Evolutionary conservation across 2,113 vertebrate genomes (phyloP).

Genomic region (Orientallactaga bullata): DNA sequence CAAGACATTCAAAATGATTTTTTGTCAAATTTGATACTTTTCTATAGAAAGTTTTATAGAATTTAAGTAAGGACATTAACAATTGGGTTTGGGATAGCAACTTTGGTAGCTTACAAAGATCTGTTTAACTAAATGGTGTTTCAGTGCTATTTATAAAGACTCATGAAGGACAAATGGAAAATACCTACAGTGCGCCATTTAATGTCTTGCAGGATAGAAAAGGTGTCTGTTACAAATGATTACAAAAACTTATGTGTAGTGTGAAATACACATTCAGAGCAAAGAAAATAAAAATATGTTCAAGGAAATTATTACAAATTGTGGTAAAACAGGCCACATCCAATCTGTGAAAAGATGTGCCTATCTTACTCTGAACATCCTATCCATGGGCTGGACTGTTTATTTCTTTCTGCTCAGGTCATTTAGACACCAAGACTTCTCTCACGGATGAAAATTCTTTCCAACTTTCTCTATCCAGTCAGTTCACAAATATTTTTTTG

Average conservation of each 20-base stretch:
- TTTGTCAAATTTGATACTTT: not conserved
- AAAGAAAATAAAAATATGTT: not conserved
- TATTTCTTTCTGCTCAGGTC: accelerated
- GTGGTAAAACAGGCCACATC: too few relatives aligned
- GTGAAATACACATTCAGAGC: not conserved
- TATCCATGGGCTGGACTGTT: accelerated
- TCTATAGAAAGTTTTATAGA: not conserved
- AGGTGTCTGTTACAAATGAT: not conserved
- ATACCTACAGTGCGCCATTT: not conserved
- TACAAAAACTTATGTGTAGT: not conserved
- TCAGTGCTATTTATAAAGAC: not conserved
- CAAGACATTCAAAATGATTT: not conserved
- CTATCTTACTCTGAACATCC: not conserved
- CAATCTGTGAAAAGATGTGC: not conserved
- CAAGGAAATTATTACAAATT: not conserved
- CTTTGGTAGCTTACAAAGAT: not conserved
- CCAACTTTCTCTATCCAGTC: not conserved
- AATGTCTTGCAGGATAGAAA: not conserved
- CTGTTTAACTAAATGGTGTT: not conserved
- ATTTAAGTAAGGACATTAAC: not conserved
- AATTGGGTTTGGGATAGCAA: not conserved
- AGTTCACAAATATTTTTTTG: not conserved
- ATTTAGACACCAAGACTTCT: not conserved
- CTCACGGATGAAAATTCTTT: not conserved
- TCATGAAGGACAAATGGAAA: not conserved